Base-by-base conservation (phyloP, 2,888 invertebrate species). In the Geophilus truncorum region DNA sequence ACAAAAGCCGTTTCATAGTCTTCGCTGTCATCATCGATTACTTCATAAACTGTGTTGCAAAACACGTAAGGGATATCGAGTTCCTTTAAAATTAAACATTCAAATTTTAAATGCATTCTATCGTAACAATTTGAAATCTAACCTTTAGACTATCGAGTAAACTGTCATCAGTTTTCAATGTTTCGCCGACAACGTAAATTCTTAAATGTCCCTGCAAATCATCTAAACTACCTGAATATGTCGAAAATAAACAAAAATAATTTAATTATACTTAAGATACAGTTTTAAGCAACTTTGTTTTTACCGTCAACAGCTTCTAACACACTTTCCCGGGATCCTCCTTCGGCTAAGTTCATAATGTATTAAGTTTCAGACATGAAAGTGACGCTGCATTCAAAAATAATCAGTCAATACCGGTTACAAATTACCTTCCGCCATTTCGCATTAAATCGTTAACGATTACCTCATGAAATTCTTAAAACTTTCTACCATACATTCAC, bases 1-100 rank as follows among this genome's bases (percentile, higher is more conserved):
- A 94, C 90, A 88, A 93, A 94, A 84, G 92, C 90, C 78, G 92
- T 92, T 84, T 90, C 90, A 0, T 5, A 18, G 87, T 90, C 85
- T n/a, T 86, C 86, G 51, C 23, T 81, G 10, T 80, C 82, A 36
- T 81, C 75, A 77, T 89, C 88, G 82, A 92, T 92, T 84, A 88
- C 85, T 81, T 91, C 92, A 84, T 89, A 90, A 85, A 89, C 89
- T 83, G 92, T 25, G 28, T 70, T 28, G 15, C 28, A 92, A 83
- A 88, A 89, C 77, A 91, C 88, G 83, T 92, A 89, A 83, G 92
- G 91, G 81, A 92, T 88, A 80, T 89, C 89, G 87, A 92, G 92
- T 83, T 88, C 82, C 85, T 86, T 81, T 18, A 45, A 12, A 34
- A 76, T 9, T 6, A 34, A 77, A 10, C 6, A 0, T 2, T 1